Percentiles rank a stretch among this genome's conserved stretches.
phyloP scores from a whole-genome alignment of 2,888 invertebrate species.

The Cephus pulcher region DNA sequence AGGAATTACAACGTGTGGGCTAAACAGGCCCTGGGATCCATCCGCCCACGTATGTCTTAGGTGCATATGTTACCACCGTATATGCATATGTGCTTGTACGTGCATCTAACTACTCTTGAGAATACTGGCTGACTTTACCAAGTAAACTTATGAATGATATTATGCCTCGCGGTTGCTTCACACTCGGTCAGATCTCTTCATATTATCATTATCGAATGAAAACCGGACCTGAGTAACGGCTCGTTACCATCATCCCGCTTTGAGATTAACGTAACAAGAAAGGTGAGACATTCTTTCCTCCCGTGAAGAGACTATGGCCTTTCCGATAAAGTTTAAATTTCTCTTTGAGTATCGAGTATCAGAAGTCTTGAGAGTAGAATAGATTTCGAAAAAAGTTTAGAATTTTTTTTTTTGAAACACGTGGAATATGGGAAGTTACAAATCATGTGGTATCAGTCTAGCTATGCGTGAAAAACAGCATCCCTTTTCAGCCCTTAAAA shows the following conservation, averaged over 20 bases:
- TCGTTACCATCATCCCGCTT: slow-evolving; percentile 8
- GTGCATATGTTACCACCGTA: not conserved
- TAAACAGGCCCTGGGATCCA: slow-evolving; percentile 18
- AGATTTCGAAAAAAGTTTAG: not conserved
- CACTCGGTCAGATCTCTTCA: slow-evolving; percentile 41
- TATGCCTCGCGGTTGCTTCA: slow-evolving; percentile 42
- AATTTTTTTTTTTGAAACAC: not conserved
- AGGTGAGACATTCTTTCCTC: not conserved
- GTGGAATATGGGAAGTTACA: slow-evolving; percentile 23
- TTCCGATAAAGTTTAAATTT: not conserved
- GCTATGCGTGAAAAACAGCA: not conserved
- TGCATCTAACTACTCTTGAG: not conserved
- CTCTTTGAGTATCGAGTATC: not conserved
- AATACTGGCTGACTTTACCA: not conserved
- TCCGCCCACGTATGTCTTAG: slow-evolving; percentile 12
- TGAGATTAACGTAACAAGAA: slow-evolving; percentile 3
- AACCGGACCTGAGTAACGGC: slow-evolving; percentile 39
- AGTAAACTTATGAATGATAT: slow-evolving; percentile 44
- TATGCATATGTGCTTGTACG: not conserved
- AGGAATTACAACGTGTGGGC: slow-evolving; percentile 23
- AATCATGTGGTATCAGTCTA: slow-evolving; percentile 24
- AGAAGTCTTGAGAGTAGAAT: not conserved
- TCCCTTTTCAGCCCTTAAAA: slow-evolving; percentile 1
- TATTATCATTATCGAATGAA: slow-evolving; percentile 45
- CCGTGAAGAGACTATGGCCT: not conserved